Conservation (phyloP, 2,888 invertebrate genomes). For the Drosophila mayaguana region DNA sequence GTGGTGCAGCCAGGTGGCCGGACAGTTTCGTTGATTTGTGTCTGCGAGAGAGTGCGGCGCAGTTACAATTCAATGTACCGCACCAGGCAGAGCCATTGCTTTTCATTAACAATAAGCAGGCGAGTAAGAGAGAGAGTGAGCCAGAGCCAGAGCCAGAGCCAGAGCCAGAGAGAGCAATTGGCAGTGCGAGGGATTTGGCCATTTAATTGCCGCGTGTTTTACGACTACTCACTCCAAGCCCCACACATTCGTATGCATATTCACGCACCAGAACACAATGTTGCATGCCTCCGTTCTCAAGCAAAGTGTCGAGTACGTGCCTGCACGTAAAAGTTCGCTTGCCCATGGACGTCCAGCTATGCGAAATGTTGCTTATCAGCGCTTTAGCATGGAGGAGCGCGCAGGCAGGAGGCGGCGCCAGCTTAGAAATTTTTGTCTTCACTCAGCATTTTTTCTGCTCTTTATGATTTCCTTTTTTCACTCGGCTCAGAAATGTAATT, state of each 20-base stretch:
- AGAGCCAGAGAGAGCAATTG: too few relatives aligned
- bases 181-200: slow-evolving; percentile 15
- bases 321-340: slow-evolving; percentile 35
- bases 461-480: too few relatives aligned
- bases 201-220: slow-evolving; percentile 74
- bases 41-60: slow-evolving; percentile 22
- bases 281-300: slow-evolving; percentile 32
- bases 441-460: background rate
- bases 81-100: slow-evolving; percentile 10
- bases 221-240: slow-evolving; percentile 39
- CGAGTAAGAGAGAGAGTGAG: background rate
- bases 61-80: slow-evolving; percentile 49
- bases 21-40: slow-evolving; percentile 44
- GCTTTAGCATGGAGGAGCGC: background rate
- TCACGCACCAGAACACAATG: slow-evolving; percentile 26
- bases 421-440: slow-evolving; percentile 1
- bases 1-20: slow-evolving; percentile 29
- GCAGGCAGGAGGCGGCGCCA: too few relatives aligned
- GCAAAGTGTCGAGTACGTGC: slow-evolving; percentile 30
- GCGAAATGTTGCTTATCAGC: slow-evolving; percentile 50
- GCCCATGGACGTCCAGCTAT: slow-evolving; percentile 30
- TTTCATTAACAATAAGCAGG: slow-evolving; percentile 14
- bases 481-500: too few relatives aligned
- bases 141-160: background rate
- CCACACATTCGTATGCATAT: slow-evolving; percentile 14